These are phyloP conservation scores for Sclerurus mexicanus DNA, from an alignment of 2,113 vertebrate genomes.

Conservation along the genomic window DNA sequence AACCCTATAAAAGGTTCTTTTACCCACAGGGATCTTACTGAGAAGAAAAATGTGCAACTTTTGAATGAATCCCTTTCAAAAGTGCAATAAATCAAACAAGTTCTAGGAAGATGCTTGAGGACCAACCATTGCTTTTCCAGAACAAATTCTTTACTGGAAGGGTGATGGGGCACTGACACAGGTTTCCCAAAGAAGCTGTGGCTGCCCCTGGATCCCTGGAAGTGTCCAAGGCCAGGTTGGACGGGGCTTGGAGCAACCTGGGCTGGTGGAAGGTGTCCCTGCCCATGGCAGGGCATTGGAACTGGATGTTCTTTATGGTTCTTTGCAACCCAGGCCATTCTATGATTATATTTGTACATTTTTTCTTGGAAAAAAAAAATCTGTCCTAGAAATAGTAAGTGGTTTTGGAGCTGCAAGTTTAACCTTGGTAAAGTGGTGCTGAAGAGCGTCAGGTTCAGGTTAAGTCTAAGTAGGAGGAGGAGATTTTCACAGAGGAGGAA, in stretches of 20 bases:
- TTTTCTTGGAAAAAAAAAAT: neutral
- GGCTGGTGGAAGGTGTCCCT: neutral
- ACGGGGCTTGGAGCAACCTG: neutral
- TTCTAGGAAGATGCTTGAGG: neutral
- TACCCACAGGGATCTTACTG: neutral
- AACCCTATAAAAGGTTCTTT: neutral
- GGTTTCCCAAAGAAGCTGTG: neutral
- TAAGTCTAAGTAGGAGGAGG: neutral
- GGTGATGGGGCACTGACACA: neutral
- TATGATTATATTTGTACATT: neutral
- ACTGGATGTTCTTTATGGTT: neutral
- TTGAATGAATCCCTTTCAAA: neutral
- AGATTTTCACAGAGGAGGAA: neutral
- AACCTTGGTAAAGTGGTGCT: neutral
- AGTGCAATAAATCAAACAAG: neutral
- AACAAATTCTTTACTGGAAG: neutral
- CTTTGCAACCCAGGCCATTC: neutral
- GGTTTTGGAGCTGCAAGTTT: neutral
- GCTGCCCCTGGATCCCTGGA: neutral
- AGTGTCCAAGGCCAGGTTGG: neutral
- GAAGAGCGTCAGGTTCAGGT: neutral
- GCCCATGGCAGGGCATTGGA: fast-evolving
- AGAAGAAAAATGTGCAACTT: neutral
- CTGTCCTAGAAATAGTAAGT: neutral
- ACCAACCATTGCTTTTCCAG: neutral